These are phyloP conservation scores for Plemyria rubiginata DNA, from an alignment of 2,888 invertebrate species.

Conservation along the genomic window DNA sequence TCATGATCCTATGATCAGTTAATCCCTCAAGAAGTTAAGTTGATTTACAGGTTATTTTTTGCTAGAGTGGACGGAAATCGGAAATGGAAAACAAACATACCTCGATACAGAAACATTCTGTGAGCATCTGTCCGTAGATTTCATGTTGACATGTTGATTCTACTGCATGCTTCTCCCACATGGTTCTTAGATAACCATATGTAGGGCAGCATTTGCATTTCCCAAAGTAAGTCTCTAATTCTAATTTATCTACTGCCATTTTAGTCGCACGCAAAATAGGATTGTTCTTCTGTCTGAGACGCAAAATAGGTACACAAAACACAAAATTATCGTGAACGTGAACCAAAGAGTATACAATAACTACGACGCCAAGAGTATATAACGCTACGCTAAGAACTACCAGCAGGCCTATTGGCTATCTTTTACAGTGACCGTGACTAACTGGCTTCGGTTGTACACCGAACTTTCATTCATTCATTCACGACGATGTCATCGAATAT, in stretches of 20 bases:
- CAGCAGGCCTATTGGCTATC: too few relatives aligned
- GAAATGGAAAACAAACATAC: conserved; percentile 41
- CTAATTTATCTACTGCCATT: conserved; percentile 32
- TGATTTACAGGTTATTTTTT: background rate
- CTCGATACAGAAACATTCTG: conserved; percentile 61
- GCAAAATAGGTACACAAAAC: too few relatives aligned
- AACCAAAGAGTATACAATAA: too few relatives aligned
- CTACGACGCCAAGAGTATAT: too few relatives aligned
- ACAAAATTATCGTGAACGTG: too few relatives aligned
- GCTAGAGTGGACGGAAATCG: background rate
- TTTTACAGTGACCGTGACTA: too few relatives aligned
- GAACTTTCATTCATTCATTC: too few relatives aligned
- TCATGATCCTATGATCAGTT: background rate
- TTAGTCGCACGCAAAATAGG: too few relatives aligned
- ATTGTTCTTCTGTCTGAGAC: too few relatives aligned
- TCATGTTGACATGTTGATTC: conserved; percentile 53
- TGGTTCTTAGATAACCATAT: conserved; percentile 58
- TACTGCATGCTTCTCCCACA: conserved; percentile 57
- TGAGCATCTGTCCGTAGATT: conserved; percentile 65
- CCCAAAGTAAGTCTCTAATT: conserved; percentile 52
- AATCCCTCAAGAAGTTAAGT: background rate
- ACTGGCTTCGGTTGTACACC: too few relatives aligned
- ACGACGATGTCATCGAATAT: too few relatives aligned
- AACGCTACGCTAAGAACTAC: too few relatives aligned
- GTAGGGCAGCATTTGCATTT: conserved; percentile 67